Conservation (phyloP, 1,140 invertebrate species). For the Apis florea region DNA sequence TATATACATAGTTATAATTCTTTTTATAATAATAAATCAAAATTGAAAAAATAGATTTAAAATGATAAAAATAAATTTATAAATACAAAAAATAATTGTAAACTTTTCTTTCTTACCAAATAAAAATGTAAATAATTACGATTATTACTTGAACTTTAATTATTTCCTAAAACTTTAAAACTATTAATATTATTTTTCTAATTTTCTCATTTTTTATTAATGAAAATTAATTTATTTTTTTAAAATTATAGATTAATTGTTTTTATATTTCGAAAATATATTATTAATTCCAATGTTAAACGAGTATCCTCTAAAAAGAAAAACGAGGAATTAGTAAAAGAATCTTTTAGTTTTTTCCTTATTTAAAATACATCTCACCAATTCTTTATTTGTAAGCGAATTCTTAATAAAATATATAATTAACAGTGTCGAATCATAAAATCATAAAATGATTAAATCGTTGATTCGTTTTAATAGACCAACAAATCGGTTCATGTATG, state of each 20-base stretch:
- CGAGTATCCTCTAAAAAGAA: background rate
- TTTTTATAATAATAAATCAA: too few species aligned
- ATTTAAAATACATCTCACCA: background rate
- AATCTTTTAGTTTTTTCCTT: background rate
- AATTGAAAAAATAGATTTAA: too few species aligned
- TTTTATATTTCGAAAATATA: background rate
- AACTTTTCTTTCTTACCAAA: background rate
- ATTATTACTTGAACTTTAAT: background rate
- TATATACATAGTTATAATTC: too few species aligned
- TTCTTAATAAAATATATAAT: background rate
- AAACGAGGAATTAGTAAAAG: background rate
- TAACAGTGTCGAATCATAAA: background rate
- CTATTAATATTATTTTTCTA: background rate
- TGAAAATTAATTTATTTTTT: background rate
- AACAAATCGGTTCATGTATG: too few species aligned
- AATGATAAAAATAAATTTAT: background rate
- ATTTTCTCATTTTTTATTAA: background rate
- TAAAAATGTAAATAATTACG: background rate
- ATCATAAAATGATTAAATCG: background rate
- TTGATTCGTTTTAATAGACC: background rate
- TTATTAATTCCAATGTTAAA: background rate
- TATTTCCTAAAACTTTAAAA: too few species aligned
- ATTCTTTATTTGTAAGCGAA: background rate
- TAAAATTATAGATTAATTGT: background rate
- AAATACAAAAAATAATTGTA: background rate